Evolutionary conservation across 1,140 invertebrate species (phyloP), one percentile per base, ranked within the genome.

Genomic region (Neoseiulus cucumeris): DNA sequence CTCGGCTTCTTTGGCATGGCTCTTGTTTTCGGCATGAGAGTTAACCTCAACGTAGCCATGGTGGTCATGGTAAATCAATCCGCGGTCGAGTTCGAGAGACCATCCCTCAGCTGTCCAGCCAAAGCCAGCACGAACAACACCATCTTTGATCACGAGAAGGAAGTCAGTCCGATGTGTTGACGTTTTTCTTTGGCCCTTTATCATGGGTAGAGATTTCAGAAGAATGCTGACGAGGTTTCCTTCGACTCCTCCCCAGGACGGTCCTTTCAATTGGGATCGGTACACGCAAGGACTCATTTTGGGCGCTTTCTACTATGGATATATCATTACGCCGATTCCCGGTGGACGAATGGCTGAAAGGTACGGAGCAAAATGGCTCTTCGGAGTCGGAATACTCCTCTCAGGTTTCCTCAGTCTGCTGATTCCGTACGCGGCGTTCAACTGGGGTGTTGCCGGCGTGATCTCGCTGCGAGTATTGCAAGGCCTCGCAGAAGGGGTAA

Each of bases 241-340:
- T n/a, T n/a, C n/a, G n/a, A n/a, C n/a, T n/a, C n/a, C n/a, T n/a
- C n/a, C n/a, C n/a, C 39, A 68, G 67, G 64, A 39, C 4, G 85
- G 85, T 64, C 82, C 86, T 71, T 89, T 89, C 70, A 78, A 79
- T 41, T 91, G 87, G 88, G 80, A 83, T 71, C 81, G 85, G 74
- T 79, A 79, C 66, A 85, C 83, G 14, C 87, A 89, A 75, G 86
- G 86, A 59, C 75, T 88, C 66, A 85, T 91, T 68, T 76, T 91
- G 44, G 84, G 84, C 25, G 82, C 86, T 18, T 91, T 90, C 73
- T 91, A 90, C 73, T 87, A 84, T 82, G 88, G 88, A 2, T 91
- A 90, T 71, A 80, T 89, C 45, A 75, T 87, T 0, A 86, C 85
- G 0, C 84, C 91, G 76, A 77, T 91, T 51, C 87, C 89, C 0